These are phyloP conservation scores for Galerucella calmariensis DNA, from an alignment of 2,888 invertebrate genomes.

Conservation along the genomic window DNA sequence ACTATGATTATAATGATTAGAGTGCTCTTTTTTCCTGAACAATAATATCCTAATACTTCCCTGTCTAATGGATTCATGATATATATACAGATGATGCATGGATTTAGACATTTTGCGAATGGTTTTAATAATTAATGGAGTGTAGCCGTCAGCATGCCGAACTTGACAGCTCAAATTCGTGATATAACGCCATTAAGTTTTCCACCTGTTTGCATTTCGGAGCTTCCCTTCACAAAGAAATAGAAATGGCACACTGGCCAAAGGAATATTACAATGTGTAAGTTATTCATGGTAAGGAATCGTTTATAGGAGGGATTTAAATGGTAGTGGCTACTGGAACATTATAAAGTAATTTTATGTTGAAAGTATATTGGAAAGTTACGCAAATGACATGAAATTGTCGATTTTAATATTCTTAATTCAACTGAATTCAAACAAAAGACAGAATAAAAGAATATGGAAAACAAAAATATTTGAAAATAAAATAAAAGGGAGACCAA, in stretches of 20 bases:
- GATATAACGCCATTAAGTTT: constrained; percentile 35
- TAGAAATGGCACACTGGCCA: constrained; percentile 30
- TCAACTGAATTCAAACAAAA: too few species aligned
- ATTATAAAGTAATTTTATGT: neutral
- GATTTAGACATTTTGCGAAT: constrained; percentile 41
- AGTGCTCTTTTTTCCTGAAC: neutral
- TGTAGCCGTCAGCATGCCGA: constrained; percentile 47
- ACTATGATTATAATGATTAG: neutral
- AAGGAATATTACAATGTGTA: constrained; percentile 35
- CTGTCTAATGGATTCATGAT: constrained; percentile 1
- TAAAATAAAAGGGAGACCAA: too few species aligned
- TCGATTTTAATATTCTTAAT: too few species aligned
- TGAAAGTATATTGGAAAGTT: neutral
- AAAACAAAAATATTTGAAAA: too few species aligned
- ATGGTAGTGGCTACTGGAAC: neutral
- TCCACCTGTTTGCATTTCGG: constrained; percentile 42
- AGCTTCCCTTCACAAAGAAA: constrained; percentile 30
- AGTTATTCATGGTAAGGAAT: constrained; percentile 34
- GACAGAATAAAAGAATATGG: too few species aligned
- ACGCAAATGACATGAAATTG: too few species aligned
- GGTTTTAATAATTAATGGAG: constrained; percentile 53
- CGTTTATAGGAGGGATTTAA: neutral
- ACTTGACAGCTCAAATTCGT: constrained; percentile 44
- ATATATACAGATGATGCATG: constrained; percentile 43
- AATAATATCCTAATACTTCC: neutral